Evolutionary conservation across 2,888 invertebrate species (phyloP).

Genomic region (Protophormia terraenovae): DNA sequence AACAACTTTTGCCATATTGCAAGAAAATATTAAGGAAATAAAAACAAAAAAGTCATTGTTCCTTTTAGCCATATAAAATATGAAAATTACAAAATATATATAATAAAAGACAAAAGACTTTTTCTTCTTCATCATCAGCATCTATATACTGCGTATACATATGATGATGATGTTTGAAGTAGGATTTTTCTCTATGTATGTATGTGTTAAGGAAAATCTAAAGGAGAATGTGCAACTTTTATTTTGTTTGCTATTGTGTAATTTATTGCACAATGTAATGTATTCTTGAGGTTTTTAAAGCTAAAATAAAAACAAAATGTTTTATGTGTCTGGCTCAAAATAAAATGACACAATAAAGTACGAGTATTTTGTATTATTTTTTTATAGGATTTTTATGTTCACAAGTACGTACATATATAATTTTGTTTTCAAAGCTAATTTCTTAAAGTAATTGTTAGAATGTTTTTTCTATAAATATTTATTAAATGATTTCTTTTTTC

Average conservation of each 20-base stretch:
- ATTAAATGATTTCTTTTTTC: too few relatives aligned
- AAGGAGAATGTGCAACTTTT: constrained; percentile 21
- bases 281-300: constrained; percentile 50
- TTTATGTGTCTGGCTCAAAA: constrained; percentile 66
- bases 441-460: constrained; percentile 3
- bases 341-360: constrained; percentile 65
- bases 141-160: not conserved
- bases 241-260: constrained; percentile 30
- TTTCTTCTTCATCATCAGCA: not conserved
- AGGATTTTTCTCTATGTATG: constrained; percentile 1
- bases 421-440: constrained; percentile 31
- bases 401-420: too few relatives aligned
- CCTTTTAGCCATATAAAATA: constrained; percentile 24
- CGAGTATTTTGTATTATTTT: constrained; percentile 18
- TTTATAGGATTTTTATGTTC: constrained; percentile 43
- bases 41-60: not conserved
- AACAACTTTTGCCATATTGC: constrained; percentile 45
- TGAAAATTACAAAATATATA: constrained; percentile 26
- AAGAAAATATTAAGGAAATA: not conserved
- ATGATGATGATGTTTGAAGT: constrained; percentile 27
- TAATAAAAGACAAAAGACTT: constrained; percentile 21
- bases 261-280: constrained; percentile 53
- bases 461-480: not conserved
- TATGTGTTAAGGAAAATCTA: not conserved
- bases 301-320: constrained; percentile 37